Conservation (phyloP, 1,140 invertebrate species). For the Atta cephalotes region DNA sequence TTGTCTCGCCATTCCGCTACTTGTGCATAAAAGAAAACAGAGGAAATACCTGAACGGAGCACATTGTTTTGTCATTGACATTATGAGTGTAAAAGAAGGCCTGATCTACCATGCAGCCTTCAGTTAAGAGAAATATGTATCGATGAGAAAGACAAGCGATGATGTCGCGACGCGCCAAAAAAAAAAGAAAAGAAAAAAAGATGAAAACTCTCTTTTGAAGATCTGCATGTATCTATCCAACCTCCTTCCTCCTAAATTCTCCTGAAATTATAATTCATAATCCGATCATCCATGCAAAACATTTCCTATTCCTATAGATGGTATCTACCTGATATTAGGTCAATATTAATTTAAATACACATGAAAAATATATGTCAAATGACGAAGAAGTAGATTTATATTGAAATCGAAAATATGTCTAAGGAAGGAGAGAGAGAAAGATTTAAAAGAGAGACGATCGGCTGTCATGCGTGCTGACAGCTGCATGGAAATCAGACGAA, state of each 20-base stretch:
- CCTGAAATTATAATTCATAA: slow-evolving; percentile 17
- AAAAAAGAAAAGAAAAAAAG: not conserved
- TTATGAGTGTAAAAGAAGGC: slow-evolving; percentile 76
- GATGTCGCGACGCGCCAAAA: slow-evolving; percentile 17
- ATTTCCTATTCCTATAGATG: not conserved
- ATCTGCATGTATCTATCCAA: slow-evolving; percentile 26
- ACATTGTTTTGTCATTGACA: slow-evolving; percentile 55
- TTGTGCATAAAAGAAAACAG: slow-evolving; percentile 61
- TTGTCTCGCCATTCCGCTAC: slow-evolving; percentile 27
- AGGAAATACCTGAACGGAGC: slow-evolving; percentile 58
- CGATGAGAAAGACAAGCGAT: slow-evolving; percentile 31
- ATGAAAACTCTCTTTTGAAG: slow-evolving; percentile 57
- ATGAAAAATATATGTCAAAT: not conserved
- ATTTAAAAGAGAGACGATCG: slow-evolving; percentile 55
- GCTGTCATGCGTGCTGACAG: slow-evolving; percentile 82
- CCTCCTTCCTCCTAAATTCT: not conserved
- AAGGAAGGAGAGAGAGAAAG: slow-evolving; percentile 30
- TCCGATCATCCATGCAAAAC: not conserved
- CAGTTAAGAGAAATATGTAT: slow-evolving; percentile 70
- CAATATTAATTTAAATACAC: not conserved
- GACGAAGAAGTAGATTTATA: slow-evolving; percentile 9
- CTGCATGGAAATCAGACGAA: slow-evolving; percentile 82
- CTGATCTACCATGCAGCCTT: slow-evolving; percentile 83
- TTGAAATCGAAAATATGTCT: not conserved
- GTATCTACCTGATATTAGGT: slow-evolving; percentile 9